These are phyloP conservation scores for Erethizon dorsatum DNA, from an alignment of 2,797 vertebrate species.

Conservation along the genomic window DNA sequence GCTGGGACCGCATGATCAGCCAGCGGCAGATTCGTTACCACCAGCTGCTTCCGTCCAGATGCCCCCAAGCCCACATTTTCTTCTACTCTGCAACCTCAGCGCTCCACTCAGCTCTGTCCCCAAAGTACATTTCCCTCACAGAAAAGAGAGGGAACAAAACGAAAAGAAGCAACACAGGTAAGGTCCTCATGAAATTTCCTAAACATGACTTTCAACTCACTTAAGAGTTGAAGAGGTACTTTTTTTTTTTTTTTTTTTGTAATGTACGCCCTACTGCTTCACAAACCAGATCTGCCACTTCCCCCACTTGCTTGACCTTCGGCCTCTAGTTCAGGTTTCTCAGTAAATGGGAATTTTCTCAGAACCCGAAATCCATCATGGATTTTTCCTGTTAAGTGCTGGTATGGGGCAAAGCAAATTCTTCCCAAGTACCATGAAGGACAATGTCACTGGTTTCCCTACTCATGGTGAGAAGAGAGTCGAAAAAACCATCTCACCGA, in stretches of 20 bases:
- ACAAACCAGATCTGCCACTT: slow-evolving; percentile 27
- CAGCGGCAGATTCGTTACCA: not conserved
- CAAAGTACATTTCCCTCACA: slow-evolving; percentile 31
- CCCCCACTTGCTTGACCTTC: not conserved
- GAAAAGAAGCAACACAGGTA: not conserved
- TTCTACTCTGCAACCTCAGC: slow-evolving; percentile 2
- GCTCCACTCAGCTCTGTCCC: not conserved
- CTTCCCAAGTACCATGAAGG: not conserved
- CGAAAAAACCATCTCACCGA: not conserved
- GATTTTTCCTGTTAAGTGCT: not conserved
- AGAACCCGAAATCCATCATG: not conserved
- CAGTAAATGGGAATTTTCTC: slow-evolving; percentile 2
- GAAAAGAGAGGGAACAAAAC: slow-evolving; percentile 10
- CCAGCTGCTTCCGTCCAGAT: not conserved
- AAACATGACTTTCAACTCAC: slow-evolving; percentile 38
- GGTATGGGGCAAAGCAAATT: not conserved
- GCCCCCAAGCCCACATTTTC: not conserved
- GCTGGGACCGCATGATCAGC: not conserved
- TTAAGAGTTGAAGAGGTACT: slow-evolving; percentile 25
- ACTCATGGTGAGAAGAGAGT: not conserved
- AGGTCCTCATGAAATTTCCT: slow-evolving; percentile 20
- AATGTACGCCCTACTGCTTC: not conserved
- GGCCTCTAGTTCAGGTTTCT: slow-evolving; percentile 31
- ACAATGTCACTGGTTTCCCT: not conserved
- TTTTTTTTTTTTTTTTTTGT: not conserved